Evolutionary conservation across 2,113 vertebrate species (phyloP), one percentile per base, ranked within the genome.

Genomic region (Chunga burmeisteri): DNA sequence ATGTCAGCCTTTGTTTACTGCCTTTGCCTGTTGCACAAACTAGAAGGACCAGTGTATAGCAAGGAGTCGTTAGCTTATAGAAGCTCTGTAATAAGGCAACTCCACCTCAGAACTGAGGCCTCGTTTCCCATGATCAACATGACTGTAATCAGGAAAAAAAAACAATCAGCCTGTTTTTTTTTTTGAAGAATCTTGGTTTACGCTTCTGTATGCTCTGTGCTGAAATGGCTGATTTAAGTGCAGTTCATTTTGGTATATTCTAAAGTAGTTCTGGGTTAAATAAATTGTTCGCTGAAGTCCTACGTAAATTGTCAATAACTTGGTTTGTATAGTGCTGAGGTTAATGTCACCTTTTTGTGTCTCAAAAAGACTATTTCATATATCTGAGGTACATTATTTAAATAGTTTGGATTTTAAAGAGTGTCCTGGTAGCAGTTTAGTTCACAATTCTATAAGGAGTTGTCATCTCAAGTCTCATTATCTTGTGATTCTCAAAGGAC

Each of bases 51-150:
- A 79, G 95, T 79, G 86, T 15, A 8, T 6, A 17, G 66, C 50
- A 25, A 40, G 63, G 77, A 94, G 62, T 32, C 3, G 26, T 13
- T 73, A 22, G 87, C 65, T 86, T 61, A 7, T 6, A 32, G 83
- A 29, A 88, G 53, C 86, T 81, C 67, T 92, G 59, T 92, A 73
- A 87, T 94, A 85, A 93, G 65, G 9, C 59, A 78, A 63, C 86
- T 90, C 93, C 75, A 16, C 83, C 84, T 93, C 86, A 23, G 27
- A 55, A 26, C 77, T 25, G 61, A 67, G 68, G 53, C 56, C 56
- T 90, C 0, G 0, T 81, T 42, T 74, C 52, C 34, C 72, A 78
- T 22, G 58, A 1, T 30, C 52, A 78, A 7, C 38, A 2, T 47
- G 47, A 44, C 61, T 59, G 15, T 25, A 47, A 85, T 27, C n/a